phyloP scores from a whole-genome alignment of 1,140 invertebrate genomes.

The Drosophila watanabei region DNA sequence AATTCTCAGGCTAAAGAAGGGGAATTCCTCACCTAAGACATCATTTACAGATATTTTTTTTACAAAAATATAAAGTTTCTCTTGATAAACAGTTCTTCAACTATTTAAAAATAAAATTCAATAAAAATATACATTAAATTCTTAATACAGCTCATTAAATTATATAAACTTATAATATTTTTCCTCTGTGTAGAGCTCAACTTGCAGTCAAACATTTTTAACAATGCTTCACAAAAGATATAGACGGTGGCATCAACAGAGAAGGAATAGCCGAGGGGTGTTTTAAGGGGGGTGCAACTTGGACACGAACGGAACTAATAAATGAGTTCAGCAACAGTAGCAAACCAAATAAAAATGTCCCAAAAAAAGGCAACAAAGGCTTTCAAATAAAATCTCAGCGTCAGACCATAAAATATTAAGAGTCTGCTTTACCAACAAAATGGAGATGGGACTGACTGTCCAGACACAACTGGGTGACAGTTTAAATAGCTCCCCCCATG shows the following conservation, averaged over 20 bases:
- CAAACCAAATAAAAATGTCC: slow-evolving; percentile 72
- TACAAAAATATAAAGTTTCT: neutral
- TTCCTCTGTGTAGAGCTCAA: slow-evolving; percentile 43
- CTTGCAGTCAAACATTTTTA: slow-evolving; percentile 75
- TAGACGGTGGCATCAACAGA: neutral
- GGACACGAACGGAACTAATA: slow-evolving; percentile 72
- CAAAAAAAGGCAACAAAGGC: slow-evolving; percentile 20
- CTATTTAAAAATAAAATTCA: too few species aligned
- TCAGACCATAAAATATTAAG: slow-evolving; percentile 73
- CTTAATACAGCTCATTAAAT: neutral
- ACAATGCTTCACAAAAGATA: slow-evolving; percentile 50
- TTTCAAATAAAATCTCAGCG: slow-evolving; percentile 57
- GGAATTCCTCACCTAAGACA: too few species aligned
- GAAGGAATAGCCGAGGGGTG: neutral
- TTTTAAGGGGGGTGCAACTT: slow-evolving; percentile 2
- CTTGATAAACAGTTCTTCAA: too few species aligned
- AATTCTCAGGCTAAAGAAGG: neutral
- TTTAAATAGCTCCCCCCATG: slow-evolving; percentile 33
- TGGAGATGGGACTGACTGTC: neutral
- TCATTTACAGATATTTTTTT: neutral
- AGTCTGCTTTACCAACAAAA: slow-evolving; percentile 51
- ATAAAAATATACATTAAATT: too few species aligned
- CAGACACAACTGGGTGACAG: slow-evolving; percentile 30
- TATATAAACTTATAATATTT: neutral
- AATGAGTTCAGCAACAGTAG: slow-evolving; percentile 73